These are phyloP conservation scores for Drosophila cardini DNA, from an alignment of 1,140 invertebrate species.

Conservation along the genomic window DNA sequence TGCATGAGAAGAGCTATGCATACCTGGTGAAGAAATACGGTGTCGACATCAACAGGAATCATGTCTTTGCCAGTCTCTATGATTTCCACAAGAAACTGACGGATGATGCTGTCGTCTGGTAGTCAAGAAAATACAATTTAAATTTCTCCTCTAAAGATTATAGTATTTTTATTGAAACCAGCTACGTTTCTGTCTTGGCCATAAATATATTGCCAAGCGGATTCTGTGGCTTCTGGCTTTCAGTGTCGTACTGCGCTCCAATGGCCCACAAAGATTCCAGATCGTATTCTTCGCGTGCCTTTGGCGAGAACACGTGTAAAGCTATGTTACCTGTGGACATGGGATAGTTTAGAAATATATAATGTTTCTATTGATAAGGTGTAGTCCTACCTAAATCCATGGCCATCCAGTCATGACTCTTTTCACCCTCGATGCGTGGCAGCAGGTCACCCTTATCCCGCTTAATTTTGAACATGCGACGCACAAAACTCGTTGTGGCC, in stretches of 20 bases:
- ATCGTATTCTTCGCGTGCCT: conserved; percentile 91
- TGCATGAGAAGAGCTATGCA: conserved; percentile 84
- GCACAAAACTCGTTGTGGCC: conserved; percentile 91
- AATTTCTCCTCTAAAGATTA: conserved; percentile 1
- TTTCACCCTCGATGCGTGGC: conserved; percentile 91
- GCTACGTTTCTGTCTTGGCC: conserved; percentile 39
- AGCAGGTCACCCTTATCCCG: conserved; percentile 87
- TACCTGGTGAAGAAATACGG: conserved; percentile 75
- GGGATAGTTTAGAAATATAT: neutral
- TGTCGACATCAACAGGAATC: conserved; percentile 65
- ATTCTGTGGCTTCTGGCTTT: conserved; percentile 87
- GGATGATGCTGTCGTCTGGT: conserved; percentile 74
- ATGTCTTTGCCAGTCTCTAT: conserved; percentile 77
- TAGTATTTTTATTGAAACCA: neutral
- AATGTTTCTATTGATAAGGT: too few species aligned
- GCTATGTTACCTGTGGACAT: conserved; percentile 92
- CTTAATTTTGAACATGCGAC: conserved; percentile 92
- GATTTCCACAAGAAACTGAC: conserved; percentile 82
- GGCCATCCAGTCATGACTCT: conserved; percentile 93
- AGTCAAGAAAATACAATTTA: conserved; percentile 8
- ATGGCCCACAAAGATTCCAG: conserved; percentile 96
- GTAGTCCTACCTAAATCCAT: conserved; percentile 91
- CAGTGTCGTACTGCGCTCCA: conserved; percentile 91
- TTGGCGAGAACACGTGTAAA: conserved; percentile 93
- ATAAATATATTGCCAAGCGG: conserved; percentile 77